Conservation (phyloP, 2,113 vertebrate species). For the Entelurus aequoreus region DNA sequence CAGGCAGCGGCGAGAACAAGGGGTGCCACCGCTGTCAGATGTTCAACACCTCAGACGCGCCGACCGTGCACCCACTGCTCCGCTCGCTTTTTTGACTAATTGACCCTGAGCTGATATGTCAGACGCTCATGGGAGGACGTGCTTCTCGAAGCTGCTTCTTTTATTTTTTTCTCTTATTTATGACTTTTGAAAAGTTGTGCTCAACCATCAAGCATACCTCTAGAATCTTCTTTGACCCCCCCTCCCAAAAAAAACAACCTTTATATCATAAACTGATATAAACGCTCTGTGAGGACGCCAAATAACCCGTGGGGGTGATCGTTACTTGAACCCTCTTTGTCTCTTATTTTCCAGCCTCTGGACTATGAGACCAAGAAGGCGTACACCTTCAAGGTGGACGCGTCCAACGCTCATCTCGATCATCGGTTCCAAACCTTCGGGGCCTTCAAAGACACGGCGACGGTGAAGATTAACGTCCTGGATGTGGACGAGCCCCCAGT, state of each 20-base stretch:
- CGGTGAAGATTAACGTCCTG: constrained; percentile 92
- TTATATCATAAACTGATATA: not conserved
- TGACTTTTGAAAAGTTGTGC: constrained; percentile 18
- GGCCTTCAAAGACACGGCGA: constrained; percentile 95
- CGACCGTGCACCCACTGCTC: constrained; percentile 24
- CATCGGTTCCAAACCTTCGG: constrained; percentile 87
- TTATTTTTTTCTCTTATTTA: not conserved
- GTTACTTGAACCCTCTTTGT: constrained; percentile 1
- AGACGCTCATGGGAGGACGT: constrained; percentile 22
- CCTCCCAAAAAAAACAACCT: not conserved
- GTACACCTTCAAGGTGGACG: constrained; percentile 96
- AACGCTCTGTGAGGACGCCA: not conserved
- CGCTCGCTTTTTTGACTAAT: constrained; percentile 51
- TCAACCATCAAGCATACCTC: constrained; percentile 7
- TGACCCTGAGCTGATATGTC: constrained; percentile 61
- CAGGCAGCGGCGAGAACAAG: constrained; percentile 27
- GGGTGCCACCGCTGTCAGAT: constrained; percentile 46
- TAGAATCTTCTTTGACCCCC: not conserved
- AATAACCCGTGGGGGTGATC: constrained; percentile 4
- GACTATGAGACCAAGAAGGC: constrained; percentile 96
- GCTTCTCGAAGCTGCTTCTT: constrained; percentile 1
- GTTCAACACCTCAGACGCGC: constrained; percentile 42
- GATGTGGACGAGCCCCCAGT: constrained; percentile 95
- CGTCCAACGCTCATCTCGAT: constrained; percentile 88
- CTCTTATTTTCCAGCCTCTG: constrained; percentile 72